Evolutionary conservation across 2,888 invertebrate genomes (phyloP), one percentile per base, ranked within the genome.

Genomic region (Oligia strigilis): DNA sequence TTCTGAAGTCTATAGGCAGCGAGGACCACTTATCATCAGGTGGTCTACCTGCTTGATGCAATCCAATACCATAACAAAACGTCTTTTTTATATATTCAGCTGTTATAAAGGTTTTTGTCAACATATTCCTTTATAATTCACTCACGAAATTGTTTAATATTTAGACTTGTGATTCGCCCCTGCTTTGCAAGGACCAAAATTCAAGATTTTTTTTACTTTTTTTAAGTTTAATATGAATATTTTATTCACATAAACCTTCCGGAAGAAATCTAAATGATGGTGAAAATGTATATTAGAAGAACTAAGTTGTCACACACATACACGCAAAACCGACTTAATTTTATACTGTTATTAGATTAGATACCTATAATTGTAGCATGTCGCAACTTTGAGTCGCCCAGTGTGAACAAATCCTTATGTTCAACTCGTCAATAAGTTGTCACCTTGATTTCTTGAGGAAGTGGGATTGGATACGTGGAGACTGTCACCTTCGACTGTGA

Each of bases 391-490:
- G 1, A 14, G 36, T 83, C 2, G 71, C 71, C 9, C n/a, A n/a
- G 71, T 81, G 4, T 64, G 73, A 2, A 66, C 62, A 17, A 19
- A 3, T 43, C 69, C 52, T 84, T 69, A 80, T 11, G 40, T 65
- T 36, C 69, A n/a, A 64, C 73, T 64, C 52, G 73, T 85, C 82
- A 77, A 49, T 84, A 62, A 9, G 49, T 23, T 85, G 77, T 84
- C 71, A 84, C 83, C 83, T 84, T 84, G 83, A 71, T 84, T 36
- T 72, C 62, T 85, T 67, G n/a, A 85, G 83, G 83, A 84, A 84
- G 83, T 85, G 4, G 64, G 52, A 36, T 4, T 17, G 3, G 9
- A 23, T 70, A 62, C 73, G 70, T 73, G 60, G 66, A 72, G 52
- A 52, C 19, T 71, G 81, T 84, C 64, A 60, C 83, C 85, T 84